Conservation (phyloP, 2,888 invertebrate genomes). For the Chirona hameri region DNA sequence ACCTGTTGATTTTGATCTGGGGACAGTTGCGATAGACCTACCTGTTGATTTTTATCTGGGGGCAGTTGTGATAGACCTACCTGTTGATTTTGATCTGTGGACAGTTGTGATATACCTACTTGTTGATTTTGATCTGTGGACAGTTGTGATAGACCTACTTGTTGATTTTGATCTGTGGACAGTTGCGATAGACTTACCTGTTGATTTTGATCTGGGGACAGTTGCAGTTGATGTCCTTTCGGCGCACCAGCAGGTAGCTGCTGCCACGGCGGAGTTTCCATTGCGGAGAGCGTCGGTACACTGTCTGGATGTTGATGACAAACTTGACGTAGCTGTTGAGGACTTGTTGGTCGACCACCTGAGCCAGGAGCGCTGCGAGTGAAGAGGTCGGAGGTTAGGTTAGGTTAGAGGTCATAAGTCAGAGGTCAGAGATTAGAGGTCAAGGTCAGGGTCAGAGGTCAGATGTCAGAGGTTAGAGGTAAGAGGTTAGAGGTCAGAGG, state of each 20-base stretch:
- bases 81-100: no score
- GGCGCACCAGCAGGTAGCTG: conserved; percentile 38
- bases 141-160: no score
- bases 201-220: conserved; percentile 39
- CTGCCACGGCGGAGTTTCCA: conserved; percentile 38
- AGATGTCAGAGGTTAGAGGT: not conserved
- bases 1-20: conserved; percentile 39
- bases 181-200: conserved; percentile 34
- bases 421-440: not conserved
- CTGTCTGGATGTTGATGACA: conserved; percentile 38
- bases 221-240: conserved; percentile 38
- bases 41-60: no score
- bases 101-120: no score
- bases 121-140: no score
- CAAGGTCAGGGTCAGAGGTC: not conserved
- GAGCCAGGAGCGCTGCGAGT: conserved; percentile 38
- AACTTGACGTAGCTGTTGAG: conserved; percentile 38
- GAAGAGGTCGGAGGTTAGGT: not conserved
- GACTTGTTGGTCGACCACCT: conserved; percentile 38
- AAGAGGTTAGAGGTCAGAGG: not conserved
- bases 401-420: not conserved
- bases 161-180: no score
- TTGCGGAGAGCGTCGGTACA: conserved; percentile 37
- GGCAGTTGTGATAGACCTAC: no score
- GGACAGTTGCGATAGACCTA: conserved; percentile 38